Evolutionary conservation across 2,888 invertebrate species (phyloP).

Genomic region (Zele albiditarsus): DNA sequence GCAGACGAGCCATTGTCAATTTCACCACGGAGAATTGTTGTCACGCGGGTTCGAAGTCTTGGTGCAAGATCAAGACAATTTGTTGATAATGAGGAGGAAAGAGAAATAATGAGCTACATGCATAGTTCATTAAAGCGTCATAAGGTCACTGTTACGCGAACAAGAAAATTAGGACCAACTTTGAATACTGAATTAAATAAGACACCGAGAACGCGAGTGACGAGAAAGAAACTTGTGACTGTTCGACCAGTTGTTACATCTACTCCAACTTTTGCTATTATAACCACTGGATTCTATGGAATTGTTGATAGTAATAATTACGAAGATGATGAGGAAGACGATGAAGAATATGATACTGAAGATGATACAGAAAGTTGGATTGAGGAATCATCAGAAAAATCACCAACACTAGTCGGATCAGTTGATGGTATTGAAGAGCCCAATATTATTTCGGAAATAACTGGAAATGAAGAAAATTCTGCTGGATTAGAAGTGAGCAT

Average conservation of each 20-base stretch:
- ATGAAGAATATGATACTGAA: conserved; percentile 20
- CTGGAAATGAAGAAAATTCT: conserved; percentile 31
- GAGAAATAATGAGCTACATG: conserved; percentile 17
- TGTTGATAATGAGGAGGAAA: conserved; percentile 36
- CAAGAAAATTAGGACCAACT: conserved; percentile 64
- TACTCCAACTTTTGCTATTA: conserved; percentile 66
- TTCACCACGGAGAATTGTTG: conserved; percentile 62
- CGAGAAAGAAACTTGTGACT: conserved; percentile 66
- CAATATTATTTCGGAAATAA: conserved; percentile 38
- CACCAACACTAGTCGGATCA: conserved; percentile 59
- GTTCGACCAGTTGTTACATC: conserved; percentile 63
- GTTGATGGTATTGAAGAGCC: conserved; percentile 60
- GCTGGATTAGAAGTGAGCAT: conserved; percentile 40
- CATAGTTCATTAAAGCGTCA: conserved; percentile 51
- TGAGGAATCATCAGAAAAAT: conserved; percentile 48
- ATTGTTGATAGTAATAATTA: conserved; percentile 57
- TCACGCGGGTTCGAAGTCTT: conserved; percentile 63
- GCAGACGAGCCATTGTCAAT: conserved; percentile 38
- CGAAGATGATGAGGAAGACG: conserved; percentile 53
- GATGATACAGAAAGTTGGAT: conserved; percentile 41
- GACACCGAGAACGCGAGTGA: conserved; percentile 56
- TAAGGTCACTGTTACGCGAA: conserved; percentile 68
- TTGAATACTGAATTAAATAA: conserved; percentile 45
- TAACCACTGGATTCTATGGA: conserved; percentile 69
- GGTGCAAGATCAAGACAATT: conserved; percentile 49